phyloP scores from a whole-genome alignment of 2,113 vertebrate species.

The Seriola dumerili region DNA sequence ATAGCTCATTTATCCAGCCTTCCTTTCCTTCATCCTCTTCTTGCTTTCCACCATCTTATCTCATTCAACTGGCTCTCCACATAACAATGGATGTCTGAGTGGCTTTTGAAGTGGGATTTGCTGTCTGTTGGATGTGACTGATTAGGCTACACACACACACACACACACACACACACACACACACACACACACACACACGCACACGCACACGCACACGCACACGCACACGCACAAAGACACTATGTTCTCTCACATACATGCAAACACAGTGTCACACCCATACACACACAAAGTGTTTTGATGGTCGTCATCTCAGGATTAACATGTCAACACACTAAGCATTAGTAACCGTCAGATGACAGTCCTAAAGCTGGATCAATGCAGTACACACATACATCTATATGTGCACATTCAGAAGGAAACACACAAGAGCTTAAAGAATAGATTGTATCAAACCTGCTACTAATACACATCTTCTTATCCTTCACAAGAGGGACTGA shows the following conservation, averaged over 20 bases:
- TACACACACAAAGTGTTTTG: slow-evolving; percentile 40
- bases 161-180: slow-evolving; percentile 32
- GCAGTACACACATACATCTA: not conserved
- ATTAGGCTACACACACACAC: slow-evolving; percentile 60
- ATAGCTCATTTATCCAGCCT: slow-evolving; percentile 49
- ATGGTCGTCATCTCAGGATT: slow-evolving; percentile 51
- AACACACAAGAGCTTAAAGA: not conserved
- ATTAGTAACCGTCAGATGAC: slow-evolving; percentile 53
- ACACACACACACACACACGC: not conserved
- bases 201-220: too few relatives aligned
- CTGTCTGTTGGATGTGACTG: slow-evolving; percentile 74
- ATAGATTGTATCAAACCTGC: not conserved
- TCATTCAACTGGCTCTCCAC: slow-evolving; percentile 65
- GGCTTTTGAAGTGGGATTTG: slow-evolving; percentile 76
- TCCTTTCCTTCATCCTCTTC: slow-evolving; percentile 36
- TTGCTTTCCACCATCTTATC: slow-evolving; percentile 64
- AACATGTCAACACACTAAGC: slow-evolving; percentile 49
- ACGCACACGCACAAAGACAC: not conserved
- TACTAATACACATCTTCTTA: not conserved
- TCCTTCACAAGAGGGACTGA: too few relatives aligned
- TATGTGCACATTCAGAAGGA: not conserved
- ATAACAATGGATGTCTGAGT: slow-evolving; percentile 74
- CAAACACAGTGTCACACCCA: slow-evolving; percentile 6
- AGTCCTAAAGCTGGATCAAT: slow-evolving; percentile 27
- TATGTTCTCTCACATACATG: slow-evolving; percentile 17